Base-by-base conservation (phyloP, 2,888 invertebrate genomes). In the Spisula subtruncata region DNA sequence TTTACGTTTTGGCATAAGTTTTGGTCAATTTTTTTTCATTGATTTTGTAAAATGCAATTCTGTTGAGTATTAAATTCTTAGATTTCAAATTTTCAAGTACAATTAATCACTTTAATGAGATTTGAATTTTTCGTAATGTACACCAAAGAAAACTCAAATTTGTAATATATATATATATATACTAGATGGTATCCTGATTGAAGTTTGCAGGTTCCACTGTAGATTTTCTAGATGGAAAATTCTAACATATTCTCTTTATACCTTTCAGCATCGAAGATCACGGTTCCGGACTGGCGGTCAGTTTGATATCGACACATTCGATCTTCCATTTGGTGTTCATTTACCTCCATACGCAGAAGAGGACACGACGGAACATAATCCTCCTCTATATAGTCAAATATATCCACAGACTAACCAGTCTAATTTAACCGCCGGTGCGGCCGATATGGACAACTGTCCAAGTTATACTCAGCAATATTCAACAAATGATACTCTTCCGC, bases 261-360 rank as follows among this genome's bases (percentile, higher is more conserved):
- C 25, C 60, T 88, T 90, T 10, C 88, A 91, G 91, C 86, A 84
- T 48, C 87, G 90, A 51, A 83, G 91, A 84, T 51, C 88, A 8
- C 84, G 91, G 56, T 91, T 88, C 80, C 81, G 85, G 81, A 56
- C 56, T 71, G 86, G 81, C n/a, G 88, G 89, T 20, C 89, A 89
- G 79, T 90, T 91, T 84, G 94, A 95, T 84, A 89, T 94, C 29
- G 95, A 95, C 80, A 93, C 94, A 32, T 94, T 92, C 86, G 93
- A 93, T 81, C 92, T 95, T 10, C 95, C 95, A 20, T 94, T 94
- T 88, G 95, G 95, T 71, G 93, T 94, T 46, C 94, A 94, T 88
- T 91, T 95, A 81, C 95, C 95, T 6, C 94, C 94, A 12, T 95
- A 95, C 79, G 91, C 91, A 20, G 92, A 93, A 75, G 91, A 90